Evolutionary conservation across 2,888 invertebrate species (phyloP).

Genomic region (Adelognathus sp.): DNA sequence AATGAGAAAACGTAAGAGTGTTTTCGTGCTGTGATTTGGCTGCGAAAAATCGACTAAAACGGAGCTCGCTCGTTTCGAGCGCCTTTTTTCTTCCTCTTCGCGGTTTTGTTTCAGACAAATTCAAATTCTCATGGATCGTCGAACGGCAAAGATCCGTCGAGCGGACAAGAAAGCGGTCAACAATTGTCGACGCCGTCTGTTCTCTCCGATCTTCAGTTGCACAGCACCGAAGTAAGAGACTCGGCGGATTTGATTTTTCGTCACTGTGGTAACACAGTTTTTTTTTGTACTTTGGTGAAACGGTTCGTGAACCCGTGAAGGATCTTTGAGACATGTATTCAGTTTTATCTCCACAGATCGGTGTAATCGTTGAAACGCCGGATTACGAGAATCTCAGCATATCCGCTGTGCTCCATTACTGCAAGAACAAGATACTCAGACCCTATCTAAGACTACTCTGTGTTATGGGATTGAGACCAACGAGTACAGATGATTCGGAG

Average conservation of each 20-base stretch:
- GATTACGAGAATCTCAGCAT: slow-evolving; percentile 87
- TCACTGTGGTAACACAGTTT: too few species aligned
- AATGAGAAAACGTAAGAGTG: not conserved
- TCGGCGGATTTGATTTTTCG: not conserved
- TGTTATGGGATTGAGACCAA: slow-evolving; percentile 89
- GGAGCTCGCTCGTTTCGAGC: too few species aligned
- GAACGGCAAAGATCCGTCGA: slow-evolving; percentile 70
- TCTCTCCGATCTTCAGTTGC: slow-evolving; percentile 75
- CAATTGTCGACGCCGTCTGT: slow-evolving; percentile 71
- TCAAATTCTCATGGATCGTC: slow-evolving; percentile 68
- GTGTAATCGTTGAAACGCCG: slow-evolving; percentile 87
- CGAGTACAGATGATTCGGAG: slow-evolving; percentile 85
- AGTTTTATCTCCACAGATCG: slow-evolving; percentile 82
- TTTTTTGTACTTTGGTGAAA: too few species aligned
- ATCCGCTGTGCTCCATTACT: slow-evolving; percentile 90
- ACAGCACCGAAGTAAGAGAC: slow-evolving; percentile 76
- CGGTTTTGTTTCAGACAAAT: slow-evolving; percentile 70
- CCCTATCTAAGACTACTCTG: slow-evolving; percentile 90
- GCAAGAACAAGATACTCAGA: slow-evolving; percentile 90
- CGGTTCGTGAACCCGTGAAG: slow-evolving; percentile 2
- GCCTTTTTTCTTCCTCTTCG: slow-evolving; percentile 4
- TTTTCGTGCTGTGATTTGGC: not conserved
- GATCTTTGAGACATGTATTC: slow-evolving; percentile 6
- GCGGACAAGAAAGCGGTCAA: slow-evolving; percentile 64
- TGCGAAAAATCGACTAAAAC: not conserved